A percentile compares a stretch with the other conserved stretches of the same genome.
phyloP scores from a whole-genome alignment of 2,888 invertebrate genomes.

The Biston betularia region DNA sequence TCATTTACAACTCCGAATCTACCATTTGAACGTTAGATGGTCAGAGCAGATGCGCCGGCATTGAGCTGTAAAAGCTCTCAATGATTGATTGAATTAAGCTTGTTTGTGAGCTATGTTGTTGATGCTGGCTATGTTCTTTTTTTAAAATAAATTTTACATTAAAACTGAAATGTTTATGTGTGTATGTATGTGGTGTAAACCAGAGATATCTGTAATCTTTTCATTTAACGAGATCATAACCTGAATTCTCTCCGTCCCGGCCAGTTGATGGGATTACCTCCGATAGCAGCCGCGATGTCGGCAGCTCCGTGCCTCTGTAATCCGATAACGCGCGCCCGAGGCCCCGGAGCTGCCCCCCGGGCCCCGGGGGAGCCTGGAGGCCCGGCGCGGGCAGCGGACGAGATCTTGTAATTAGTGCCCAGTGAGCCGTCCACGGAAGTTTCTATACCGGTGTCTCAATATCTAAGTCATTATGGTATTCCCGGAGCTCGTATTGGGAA shows the following conservation, averaged over 20 bases:
- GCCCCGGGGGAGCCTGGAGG: background rate
- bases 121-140: too few relatives aligned
- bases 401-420: background rate
- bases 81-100: too few relatives aligned
- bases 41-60: too few relatives aligned
- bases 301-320: constrained; percentile 29
- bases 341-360: background rate
- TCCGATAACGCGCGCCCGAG: background rate
- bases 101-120: too few relatives aligned
- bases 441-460: background rate
- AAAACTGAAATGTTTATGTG: too few relatives aligned
- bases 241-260: constrained; percentile 4
- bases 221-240: constrained; percentile 11
- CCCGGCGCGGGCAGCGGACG: background rate
- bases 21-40: too few relatives aligned
- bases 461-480: background rate
- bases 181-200: too few relatives aligned
- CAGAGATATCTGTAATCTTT: constrained; percentile 1
- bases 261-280: constrained; percentile 36
- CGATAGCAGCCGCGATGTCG: constrained; percentile 28
- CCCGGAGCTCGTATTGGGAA: background rate
- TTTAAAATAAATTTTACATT: too few relatives aligned
- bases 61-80: too few relatives aligned
- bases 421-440: background rate
- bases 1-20: too few relatives aligned